Percentiles rank a stretch among this genome's conserved stretches.
These are phyloP conservation scores for Myiagra hebetior DNA, from an alignment of 2,113 vertebrate genomes.

Conservation along the genomic window DNA sequence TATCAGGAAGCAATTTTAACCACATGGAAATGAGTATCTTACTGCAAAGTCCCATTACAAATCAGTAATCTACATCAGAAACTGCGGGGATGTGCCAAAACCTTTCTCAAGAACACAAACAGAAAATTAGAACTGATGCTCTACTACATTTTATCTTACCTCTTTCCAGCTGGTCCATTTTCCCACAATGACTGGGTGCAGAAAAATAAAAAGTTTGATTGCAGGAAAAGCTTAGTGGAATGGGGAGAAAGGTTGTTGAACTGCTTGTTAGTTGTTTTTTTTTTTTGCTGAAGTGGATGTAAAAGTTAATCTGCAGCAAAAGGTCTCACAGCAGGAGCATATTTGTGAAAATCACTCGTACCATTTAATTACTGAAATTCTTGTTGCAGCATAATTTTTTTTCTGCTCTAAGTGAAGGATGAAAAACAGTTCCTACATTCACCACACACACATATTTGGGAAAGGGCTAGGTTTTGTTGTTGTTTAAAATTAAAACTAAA, in stretches of 20 bases:
- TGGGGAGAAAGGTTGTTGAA: not conserved
- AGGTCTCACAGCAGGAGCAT: constrained; percentile 5
- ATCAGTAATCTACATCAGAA: not conserved
- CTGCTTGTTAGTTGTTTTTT: not conserved
- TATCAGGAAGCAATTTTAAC: constrained; percentile 9
- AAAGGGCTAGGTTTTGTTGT: not conserved
- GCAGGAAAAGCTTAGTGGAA: not conserved
- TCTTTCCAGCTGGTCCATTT: not conserved
- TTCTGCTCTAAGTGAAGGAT: not conserved
- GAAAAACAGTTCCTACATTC: not conserved
- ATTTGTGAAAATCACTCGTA: constrained; percentile 7
- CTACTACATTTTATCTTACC: not conserved
- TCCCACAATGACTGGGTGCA: not conserved
- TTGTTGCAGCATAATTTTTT: constrained; percentile 11
- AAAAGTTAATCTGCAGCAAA: constrained; percentile 17
- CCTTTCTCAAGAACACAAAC: not conserved
- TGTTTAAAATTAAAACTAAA: not conserved
- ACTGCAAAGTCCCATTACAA: not conserved
- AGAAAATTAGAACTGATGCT: not conserved
- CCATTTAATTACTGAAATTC: constrained; percentile 42
- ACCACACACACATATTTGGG: not conserved
- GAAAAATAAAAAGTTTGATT: not conserved
- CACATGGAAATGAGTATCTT: not conserved
- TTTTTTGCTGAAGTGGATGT: constrained; percentile 1
- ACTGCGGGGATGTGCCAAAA: not conserved